phyloP scores from a whole-genome alignment of 2,888 invertebrate species.

The Tenthredo mesomela region DNA sequence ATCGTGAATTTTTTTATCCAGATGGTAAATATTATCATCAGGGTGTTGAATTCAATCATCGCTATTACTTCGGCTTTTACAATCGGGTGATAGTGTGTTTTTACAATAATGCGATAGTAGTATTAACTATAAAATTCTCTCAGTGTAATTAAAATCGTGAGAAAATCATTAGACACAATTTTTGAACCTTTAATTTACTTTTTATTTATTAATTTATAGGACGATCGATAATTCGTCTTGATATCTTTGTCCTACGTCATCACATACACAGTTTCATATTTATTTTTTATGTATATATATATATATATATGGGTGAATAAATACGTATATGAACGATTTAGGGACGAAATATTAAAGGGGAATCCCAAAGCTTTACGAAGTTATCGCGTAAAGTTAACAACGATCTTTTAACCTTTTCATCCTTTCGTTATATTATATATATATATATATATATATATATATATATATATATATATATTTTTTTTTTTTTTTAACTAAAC shows the following conservation, averaged over 20 bases:
- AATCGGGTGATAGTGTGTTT: no score
- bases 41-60: no score
- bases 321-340: neutral
- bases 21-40: no score
- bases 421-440: neutral
- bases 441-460: no score
- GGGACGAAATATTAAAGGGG: neutral
- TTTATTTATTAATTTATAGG: neutral
- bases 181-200: neutral
- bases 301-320: neutral
- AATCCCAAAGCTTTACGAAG: neutral
- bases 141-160: neutral
- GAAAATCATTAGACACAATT: neutral
- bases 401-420: conserved; percentile 36
- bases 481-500: neutral
- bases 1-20: no score
- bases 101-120: no score
- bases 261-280: neutral
- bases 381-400: conserved; percentile 23
- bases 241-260: no score
- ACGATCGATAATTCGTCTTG: neutral
- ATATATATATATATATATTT: no score
- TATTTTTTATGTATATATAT: no score
- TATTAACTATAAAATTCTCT: no score
- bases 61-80: no score